Conservation (phyloP, 2,888 invertebrate genomes). For the Nymphalis urticae region DNA sequence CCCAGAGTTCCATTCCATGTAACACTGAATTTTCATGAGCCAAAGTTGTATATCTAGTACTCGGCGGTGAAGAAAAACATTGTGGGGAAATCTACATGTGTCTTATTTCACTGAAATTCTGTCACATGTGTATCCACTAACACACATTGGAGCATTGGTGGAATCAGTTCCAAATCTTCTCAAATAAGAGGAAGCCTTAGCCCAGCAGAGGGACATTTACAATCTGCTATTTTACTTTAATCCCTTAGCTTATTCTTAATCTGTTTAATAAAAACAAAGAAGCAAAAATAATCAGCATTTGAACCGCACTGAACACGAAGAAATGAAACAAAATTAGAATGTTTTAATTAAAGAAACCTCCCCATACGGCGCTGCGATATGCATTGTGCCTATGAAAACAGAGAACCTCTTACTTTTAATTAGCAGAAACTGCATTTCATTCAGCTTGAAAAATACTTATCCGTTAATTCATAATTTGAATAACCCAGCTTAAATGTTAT, state of each 20-base stretch:
- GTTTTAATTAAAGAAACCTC: constrained; percentile 6
- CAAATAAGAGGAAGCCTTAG: too few species aligned
- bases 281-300: neutral
- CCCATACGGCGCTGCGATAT: constrained; percentile 3
- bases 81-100: too few species aligned
- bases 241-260: neutral
- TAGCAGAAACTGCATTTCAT: constrained; percentile 5
- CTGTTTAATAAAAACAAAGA: neutral
- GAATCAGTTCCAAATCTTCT: too few species aligned
- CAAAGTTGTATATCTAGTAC: too few species aligned
- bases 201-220: too few species aligned
- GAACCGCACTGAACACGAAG: neutral
- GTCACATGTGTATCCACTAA: too few species aligned
- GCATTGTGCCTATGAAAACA: constrained; percentile 3
- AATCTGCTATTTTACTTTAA: too few species aligned
- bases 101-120: too few species aligned
- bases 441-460: constrained; percentile 9
- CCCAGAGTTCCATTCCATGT: too few species aligned
- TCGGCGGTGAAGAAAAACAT: too few species aligned
- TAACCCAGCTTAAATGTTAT: constrained; percentile 1
- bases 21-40: too few species aligned
- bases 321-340: constrained; percentile 1
- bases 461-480: constrained; percentile 9
- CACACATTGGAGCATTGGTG: too few species aligned
- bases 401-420: constrained; percentile 2